Conservation (phyloP, 2,888 invertebrate species). For the Brachyptera putata region DNA sequence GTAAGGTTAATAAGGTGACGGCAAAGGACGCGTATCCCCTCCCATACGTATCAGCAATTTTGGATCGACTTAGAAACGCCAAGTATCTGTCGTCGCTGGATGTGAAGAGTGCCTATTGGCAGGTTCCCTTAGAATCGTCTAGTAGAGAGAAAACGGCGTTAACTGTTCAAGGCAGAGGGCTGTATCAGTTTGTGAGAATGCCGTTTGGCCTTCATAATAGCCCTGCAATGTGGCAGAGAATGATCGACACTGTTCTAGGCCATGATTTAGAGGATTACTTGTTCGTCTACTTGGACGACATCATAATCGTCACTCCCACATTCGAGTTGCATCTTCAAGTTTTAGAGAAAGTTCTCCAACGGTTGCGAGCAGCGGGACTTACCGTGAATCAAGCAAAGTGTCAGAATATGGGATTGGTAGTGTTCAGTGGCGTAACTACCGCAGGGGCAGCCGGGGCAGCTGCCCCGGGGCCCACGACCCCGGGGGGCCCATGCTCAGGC, state of each 20-base stretch:
- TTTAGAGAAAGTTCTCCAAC: slow-evolving; percentile 20
- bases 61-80: slow-evolving; percentile 37
- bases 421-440: too few relatives aligned
- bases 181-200: background rate
- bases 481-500: too few relatives aligned
- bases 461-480: too few relatives aligned
- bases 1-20: slow-evolving; percentile 39
- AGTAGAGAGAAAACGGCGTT: slow-evolving; percentile 2
- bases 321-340: slow-evolving; percentile 35
- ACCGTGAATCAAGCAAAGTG: background rate
- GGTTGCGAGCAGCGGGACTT: background rate
- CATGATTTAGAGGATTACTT: background rate
- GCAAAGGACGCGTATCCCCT: slow-evolving; percentile 39
- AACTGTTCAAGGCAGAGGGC: background rate
- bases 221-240: background rate
- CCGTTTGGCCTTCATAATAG: background rate
- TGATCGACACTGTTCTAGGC: background rate
- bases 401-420: too few relatives aligned
- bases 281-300: slow-evolving; percentile 36
- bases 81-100: slow-evolving; percentile 39
- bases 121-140: slow-evolving; percentile 22
- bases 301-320: slow-evolving; percentile 39
- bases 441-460: too few relatives aligned
- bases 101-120: slow-evolving; percentile 38
- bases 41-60: slow-evolving; percentile 37